Percentiles rank a stretch among this genome's conserved stretches.
Conservation (phyloP, 2,113 vertebrate species). For the Nannobrachium achirus region DNA sequence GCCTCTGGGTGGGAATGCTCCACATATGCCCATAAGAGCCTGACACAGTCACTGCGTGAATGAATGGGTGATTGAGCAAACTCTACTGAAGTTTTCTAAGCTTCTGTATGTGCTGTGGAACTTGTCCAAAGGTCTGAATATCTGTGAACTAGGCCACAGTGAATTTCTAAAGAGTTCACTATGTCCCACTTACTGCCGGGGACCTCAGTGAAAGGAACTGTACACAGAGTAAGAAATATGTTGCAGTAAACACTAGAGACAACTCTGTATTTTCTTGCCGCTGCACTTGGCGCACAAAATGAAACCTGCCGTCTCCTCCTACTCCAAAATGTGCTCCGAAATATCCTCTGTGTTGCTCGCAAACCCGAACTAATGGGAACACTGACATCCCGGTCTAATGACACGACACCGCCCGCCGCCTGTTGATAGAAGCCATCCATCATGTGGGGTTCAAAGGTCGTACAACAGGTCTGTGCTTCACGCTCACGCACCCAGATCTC, state of each 20-base stretch:
- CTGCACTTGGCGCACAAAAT: slow-evolving; percentile 7
- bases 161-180: slow-evolving; percentile 48
- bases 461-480: slow-evolving; percentile 60
- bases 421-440: slow-evolving; percentile 67
- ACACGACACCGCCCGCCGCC: slow-evolving; percentile 36
- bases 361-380: slow-evolving; percentile 39
- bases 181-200: slow-evolving; percentile 21
- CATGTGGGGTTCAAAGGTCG: slow-evolving; percentile 70
- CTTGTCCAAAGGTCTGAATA: slow-evolving; percentile 40
- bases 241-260: not conserved
- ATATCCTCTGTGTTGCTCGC: slow-evolving; percentile 34
- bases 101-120: slow-evolving; percentile 38
- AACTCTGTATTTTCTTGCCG: slow-evolving; percentile 18
- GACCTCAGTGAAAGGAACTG: slow-evolving; percentile 12
- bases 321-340: slow-evolving; percentile 13
- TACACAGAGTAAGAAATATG: slow-evolving; percentile 19
- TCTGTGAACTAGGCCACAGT: slow-evolving; percentile 54
- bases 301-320: slow-evolving; percentile 9
- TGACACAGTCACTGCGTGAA: slow-evolving; percentile 53
- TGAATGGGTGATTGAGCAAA: slow-evolving; percentile 66
- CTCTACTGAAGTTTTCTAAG: slow-evolving; percentile 56
- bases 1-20: slow-evolving; percentile 67
- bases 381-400: slow-evolving; percentile 37
- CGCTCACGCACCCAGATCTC: slow-evolving; percentile 59
- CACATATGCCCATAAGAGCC: slow-evolving; percentile 66